These are phyloP conservation scores for Muntiacus reevesi DNA, from an alignment of 2,113 vertebrate genomes.

Conservation along the genomic window DNA sequence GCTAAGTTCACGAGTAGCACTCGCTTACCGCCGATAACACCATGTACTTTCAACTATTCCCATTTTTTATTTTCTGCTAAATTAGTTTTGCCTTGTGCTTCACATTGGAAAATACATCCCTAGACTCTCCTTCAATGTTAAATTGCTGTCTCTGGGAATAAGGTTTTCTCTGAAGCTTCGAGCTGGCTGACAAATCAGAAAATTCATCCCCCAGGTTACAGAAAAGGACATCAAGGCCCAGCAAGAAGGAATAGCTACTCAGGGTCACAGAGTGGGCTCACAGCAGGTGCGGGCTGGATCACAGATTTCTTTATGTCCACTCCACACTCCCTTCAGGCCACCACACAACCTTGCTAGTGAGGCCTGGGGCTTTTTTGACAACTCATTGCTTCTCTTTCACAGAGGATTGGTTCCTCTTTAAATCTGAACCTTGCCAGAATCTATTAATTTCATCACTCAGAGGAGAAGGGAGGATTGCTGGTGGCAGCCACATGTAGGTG, in stretches of 20 bases:
- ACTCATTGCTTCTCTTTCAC: neutral
- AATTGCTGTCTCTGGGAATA: conserved; percentile 37
- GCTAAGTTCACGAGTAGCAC: neutral
- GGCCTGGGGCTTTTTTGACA: neutral
- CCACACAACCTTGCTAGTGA: neutral
- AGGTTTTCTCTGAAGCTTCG: conserved; percentile 19
- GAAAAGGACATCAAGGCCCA: neutral
- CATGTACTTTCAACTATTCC: neutral
- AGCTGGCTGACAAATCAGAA: neutral
- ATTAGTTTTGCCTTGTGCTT: conserved; percentile 42
- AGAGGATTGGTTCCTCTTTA: neutral
- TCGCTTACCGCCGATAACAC: neutral
- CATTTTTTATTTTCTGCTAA: conserved; percentile 43
- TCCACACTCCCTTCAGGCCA: neutral
- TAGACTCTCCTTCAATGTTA: neutral
- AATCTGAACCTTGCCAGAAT: neutral
- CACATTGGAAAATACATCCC: conserved; percentile 39
- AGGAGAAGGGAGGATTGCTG: neutral
- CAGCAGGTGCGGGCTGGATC: fast-evolving
- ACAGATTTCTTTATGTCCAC: neutral
- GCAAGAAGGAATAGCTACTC: neutral
- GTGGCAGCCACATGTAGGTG: neutral
- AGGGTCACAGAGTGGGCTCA: neutral
- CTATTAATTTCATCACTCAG: neutral
- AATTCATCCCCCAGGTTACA: neutral